phyloP scores from a whole-genome alignment of 2,113 vertebrate species.

The Lasiurus cinereus region DNA sequence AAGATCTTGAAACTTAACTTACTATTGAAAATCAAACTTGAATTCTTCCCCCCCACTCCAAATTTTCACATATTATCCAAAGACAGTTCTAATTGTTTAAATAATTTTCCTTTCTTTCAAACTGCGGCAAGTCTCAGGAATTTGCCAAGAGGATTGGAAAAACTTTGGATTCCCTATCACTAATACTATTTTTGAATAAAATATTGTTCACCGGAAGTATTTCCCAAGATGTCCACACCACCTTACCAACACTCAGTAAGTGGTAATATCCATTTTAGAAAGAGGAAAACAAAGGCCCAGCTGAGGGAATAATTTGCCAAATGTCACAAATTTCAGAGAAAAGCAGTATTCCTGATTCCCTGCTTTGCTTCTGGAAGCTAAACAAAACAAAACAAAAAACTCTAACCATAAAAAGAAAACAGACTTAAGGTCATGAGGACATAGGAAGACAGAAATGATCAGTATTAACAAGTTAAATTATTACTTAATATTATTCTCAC shows the following conservation, averaged over 20 bases:
- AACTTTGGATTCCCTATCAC: constrained; percentile 9
- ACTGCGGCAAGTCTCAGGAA: neutral
- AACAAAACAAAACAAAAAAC: neutral
- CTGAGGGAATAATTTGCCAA: constrained; percentile 54
- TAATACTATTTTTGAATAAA: neutral
- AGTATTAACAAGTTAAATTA: constrained; percentile 18
- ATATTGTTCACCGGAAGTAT: neutral
- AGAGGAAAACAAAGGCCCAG: constrained; percentile 53
- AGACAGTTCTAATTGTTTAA: neutral
- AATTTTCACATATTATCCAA: neutral
- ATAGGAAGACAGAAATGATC: constrained; percentile 27
- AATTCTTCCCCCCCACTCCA: neutral
- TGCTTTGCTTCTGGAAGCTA: constrained; percentile 52
- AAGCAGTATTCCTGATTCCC: neutral
- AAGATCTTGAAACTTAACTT: constrained; percentile 23
- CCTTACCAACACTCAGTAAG: neutral
- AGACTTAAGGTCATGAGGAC: neutral
- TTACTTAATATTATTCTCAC: constrained; percentile 29
- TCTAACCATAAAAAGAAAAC: constrained; percentile 36
- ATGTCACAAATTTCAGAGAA: constrained; percentile 22
- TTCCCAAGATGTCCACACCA: constrained; percentile 44
- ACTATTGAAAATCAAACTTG: neutral
- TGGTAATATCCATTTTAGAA: neutral
- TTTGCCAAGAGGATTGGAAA: neutral
- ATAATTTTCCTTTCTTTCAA: constrained; percentile 39